Base-by-base conservation (phyloP, 92 coral and sea anemone species). In the Phenganax marumi region DNA sequence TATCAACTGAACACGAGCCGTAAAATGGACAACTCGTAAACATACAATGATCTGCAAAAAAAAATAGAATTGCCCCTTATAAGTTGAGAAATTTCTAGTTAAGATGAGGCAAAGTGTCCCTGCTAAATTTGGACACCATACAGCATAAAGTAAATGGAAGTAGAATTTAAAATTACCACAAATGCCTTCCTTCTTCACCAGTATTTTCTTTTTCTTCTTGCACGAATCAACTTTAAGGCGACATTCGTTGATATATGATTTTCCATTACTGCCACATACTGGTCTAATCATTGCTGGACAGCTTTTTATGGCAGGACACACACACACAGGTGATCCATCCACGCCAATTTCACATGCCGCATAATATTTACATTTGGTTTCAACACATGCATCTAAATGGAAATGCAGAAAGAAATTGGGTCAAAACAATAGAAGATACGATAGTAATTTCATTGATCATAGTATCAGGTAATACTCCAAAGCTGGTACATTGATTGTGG, bases 221-320 rank as follows among this genome's bases (percentile, higher is more conserved):
- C 99, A 96, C 1, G 99, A 90, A 50, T 96, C 96, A 8, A 87
- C 85, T 82, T 89, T 85, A 50, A 96, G 90, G 0, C 93, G 85
- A 51, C 99, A 96, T 86, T 92, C 89, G 60, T 96, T 96, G 49
- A 92, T 92, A 84, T 96, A 96, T 0, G 99, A 89, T 80, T 87
- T 88, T 16, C 92, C 90, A 78, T 96, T 90, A 55, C 86, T 92
- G 57, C 99, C 99, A 77, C 99, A 96, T 10, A 96, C 99, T 16
- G 99, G 97, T 24, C 78, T 81, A 78, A 92, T 88, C 11, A 89
- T 85, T 73, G 93, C 80, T 8, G 99, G 91, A 56, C 98, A 95
- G 85, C 76, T 87, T 18, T 52, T 85, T 43, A 63, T 61, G 21
- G 61, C 48, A 0, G 92, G 97, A 88, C 99, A 96, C 48, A 92